Percentiles rank a stretch among this genome's conserved stretches.
Conservation (phyloP, 1,140 invertebrate genomes). For the Heliconius nattereri region DNA sequence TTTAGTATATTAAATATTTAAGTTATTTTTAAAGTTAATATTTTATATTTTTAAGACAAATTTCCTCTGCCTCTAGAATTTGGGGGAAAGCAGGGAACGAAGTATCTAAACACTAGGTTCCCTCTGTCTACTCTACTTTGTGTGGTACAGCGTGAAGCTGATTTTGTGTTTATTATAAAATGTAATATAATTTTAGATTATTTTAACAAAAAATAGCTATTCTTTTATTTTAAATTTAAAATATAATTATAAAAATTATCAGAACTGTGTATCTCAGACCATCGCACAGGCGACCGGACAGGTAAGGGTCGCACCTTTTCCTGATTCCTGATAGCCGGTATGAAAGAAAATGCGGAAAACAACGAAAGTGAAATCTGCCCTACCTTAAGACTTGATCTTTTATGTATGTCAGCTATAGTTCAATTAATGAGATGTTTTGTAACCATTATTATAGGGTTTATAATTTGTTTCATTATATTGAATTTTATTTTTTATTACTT, state of each 20-base stretch:
- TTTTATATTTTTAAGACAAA: neutral
- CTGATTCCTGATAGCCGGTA: constrained; percentile 32
- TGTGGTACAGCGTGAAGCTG: too few relatives aligned
- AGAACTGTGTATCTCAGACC: constrained; percentile 2
- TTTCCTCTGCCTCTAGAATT: too few relatives aligned
- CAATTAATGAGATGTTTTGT: neutral
- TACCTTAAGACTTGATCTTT: constrained; percentile 28
- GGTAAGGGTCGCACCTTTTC: constrained; percentile 31
- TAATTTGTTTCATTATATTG: neutral
- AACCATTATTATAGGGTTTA: neutral
- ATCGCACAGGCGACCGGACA: constrained; percentile 23
- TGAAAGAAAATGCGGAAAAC: constrained; percentile 37
- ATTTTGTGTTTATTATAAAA: too few relatives aligned
- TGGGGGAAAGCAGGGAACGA: too few relatives aligned
- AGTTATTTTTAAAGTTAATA: too few relatives aligned
- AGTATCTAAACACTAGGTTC: too few relatives aligned
- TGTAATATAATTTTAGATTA: too few relatives aligned
- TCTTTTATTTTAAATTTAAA: neutral
- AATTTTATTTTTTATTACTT: neutral
- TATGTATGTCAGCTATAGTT: constrained; percentile 20
- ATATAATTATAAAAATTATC: neutral
- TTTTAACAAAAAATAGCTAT: neutral
- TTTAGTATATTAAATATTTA: neutral
- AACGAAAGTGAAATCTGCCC: constrained; percentile 32
- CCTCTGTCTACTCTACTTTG: too few relatives aligned